Evolutionary conservation across 2,113 vertebrate genomes (phyloP).

Genomic region (Callocephalon fimbriatum): DNA sequence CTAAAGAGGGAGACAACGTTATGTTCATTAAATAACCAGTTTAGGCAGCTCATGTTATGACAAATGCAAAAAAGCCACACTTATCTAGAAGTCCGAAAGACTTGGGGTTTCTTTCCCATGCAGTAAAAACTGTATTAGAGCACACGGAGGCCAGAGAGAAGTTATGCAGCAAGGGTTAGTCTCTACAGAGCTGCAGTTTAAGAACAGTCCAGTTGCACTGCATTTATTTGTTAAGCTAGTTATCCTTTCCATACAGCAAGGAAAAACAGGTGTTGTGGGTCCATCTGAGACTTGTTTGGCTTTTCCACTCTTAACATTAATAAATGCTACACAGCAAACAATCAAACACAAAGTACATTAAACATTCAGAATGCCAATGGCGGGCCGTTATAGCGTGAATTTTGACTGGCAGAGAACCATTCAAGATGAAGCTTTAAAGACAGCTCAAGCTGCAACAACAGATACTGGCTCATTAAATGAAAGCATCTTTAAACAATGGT

Average conservation of each 20-base stretch:
- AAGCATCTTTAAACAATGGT: conserved; percentile 49
- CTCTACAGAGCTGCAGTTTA: conserved; percentile 29
- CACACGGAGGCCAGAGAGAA: conserved; percentile 1
- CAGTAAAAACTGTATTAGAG: conserved; percentile 1
- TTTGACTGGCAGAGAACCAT: conserved; percentile 61
- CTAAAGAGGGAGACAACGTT: conserved; percentile 14
- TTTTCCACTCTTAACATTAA: conserved; percentile 51
- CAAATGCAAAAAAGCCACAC: conserved; percentile 27
- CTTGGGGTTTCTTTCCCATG: not conserved
- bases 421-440: conserved; percentile 48
- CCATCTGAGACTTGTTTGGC: conserved; percentile 29
- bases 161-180: conserved; percentile 3
- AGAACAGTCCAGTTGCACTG: conserved; percentile 3
- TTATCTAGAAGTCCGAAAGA: not conserved
- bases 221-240: not conserved
- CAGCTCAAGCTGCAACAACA: conserved; percentile 60
- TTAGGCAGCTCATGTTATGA: conserved; percentile 36
- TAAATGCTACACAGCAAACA: conserved; percentile 45
- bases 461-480: conserved; percentile 63
- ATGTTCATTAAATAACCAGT: conserved; percentile 30
- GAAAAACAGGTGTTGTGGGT: conserved; percentile 17
- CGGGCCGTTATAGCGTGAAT: conserved; percentile 38
- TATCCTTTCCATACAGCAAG: conserved; percentile 34
- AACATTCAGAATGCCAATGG: conserved; percentile 60
- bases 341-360: conserved; percentile 46